Evolutionary conservation across 2,113 vertebrate species (phyloP).

Genomic region (Hippolais icterina): DNA sequence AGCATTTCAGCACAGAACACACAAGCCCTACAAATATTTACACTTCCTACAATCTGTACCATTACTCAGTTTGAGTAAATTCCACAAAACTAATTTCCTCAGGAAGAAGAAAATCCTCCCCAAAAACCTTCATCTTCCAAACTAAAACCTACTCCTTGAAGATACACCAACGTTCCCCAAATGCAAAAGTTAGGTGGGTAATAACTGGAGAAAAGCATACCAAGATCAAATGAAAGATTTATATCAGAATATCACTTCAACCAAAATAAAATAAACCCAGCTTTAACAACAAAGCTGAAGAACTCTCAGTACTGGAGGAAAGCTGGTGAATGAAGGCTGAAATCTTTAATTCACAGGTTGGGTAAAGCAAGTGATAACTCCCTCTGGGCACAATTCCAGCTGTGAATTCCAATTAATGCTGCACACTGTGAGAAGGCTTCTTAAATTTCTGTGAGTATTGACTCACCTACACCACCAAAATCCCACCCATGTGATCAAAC

Average conservation of each 20-base stretch:
- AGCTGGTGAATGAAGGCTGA: neutral
- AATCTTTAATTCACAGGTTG: neutral
- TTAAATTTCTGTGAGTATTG: neutral
- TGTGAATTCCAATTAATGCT: fast-evolving
- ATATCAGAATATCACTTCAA: neutral
- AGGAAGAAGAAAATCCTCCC: neutral
- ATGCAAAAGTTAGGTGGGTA: neutral
- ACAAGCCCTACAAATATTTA: neutral
- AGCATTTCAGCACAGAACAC: neutral
- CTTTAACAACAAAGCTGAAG: neutral
- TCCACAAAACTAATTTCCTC: neutral
- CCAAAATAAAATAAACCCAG: neutral
- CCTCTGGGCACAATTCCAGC: neutral
- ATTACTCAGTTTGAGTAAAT: neutral
- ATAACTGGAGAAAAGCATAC: neutral
- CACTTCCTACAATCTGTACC: neutral
- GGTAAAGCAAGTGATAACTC: neutral
- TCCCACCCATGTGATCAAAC: fast-evolving
- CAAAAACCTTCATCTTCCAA: neutral
- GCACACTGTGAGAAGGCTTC: neutral
- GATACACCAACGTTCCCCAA: neutral
- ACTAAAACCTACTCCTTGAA: neutral
- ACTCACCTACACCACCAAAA: neutral
- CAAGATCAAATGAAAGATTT: neutral
- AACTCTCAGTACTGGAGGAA: neutral